Percentiles rank a stretch among this genome's conserved stretches.
These are phyloP conservation scores for Leptodactylus fuscus DNA, from an alignment of 2,113 vertebrate species.

Conservation along the genomic window DNA sequence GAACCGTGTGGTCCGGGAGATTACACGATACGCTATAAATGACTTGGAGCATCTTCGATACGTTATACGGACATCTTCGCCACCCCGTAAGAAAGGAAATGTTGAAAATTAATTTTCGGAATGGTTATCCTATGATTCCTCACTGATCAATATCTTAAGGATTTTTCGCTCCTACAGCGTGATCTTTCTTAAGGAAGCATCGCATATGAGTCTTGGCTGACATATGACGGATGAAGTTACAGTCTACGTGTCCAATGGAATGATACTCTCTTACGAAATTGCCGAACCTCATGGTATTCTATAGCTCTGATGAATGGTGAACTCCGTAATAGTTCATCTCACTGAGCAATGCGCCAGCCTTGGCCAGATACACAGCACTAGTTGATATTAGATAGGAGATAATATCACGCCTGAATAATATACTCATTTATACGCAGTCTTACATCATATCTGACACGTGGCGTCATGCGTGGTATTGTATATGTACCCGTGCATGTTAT, in stretches of 20 bases:
- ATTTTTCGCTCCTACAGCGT: conserved; percentile 11
- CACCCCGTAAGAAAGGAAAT: neutral
- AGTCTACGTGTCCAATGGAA: conserved; percentile 25
- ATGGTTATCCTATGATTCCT: conserved; percentile 21
- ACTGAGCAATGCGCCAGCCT: conserved; percentile 18
- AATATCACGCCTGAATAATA: conserved; percentile 47
- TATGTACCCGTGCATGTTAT: neutral
- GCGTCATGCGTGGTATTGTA: conserved; percentile 17
- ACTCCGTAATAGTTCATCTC: conserved; percentile 27
- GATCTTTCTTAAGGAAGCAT: conserved; percentile 31
- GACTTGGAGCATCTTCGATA: neutral
- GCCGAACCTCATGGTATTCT: conserved; percentile 31
- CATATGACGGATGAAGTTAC: conserved; percentile 36
- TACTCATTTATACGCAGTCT: neutral
- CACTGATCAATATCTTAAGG: conserved; percentile 40
- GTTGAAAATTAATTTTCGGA: conserved; percentile 25
- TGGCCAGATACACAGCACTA: neutral
- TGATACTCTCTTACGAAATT: conserved; percentile 44
- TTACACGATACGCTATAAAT: neutral
- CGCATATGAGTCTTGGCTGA: conserved; percentile 15
- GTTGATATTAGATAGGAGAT: conserved; percentile 32
- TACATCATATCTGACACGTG: conserved; percentile 27
- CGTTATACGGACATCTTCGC: conserved; percentile 14
- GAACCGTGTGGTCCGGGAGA: neutral
- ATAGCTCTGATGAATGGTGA: conserved; percentile 33